Conservation (phyloP, 2,113 vertebrate species). For the Cardinalis cardinalis region DNA sequence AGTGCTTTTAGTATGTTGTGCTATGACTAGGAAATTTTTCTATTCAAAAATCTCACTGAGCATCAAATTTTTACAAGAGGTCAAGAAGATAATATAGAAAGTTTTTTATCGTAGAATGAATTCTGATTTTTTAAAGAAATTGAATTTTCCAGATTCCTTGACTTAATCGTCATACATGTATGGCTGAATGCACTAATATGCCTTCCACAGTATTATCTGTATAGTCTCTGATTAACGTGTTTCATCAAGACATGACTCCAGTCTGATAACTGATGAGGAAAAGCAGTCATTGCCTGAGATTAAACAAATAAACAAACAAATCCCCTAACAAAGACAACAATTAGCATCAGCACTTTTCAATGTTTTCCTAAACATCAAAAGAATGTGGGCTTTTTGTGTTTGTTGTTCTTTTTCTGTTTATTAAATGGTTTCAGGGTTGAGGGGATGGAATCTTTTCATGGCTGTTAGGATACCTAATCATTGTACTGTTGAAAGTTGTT, state of each 20-base stretch:
- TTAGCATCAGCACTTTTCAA: neutral
- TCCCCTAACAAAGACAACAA: neutral
- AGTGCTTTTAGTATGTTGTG: neutral
- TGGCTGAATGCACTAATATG: neutral
- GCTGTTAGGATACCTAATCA: neutral
- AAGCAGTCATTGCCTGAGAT: fast-evolving
- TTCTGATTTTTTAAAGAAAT: neutral
- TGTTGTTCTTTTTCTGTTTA: neutral
- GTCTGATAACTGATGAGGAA: neutral
- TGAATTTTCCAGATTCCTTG: neutral
- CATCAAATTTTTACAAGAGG: neutral
- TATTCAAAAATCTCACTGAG: neutral
- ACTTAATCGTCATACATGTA: too few relatives aligned
- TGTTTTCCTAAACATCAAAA: neutral
- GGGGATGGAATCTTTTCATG: fast-evolving
- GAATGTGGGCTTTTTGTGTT: neutral
- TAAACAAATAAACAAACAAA: neutral
- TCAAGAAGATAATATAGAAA: neutral
- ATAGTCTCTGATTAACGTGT: neutral
- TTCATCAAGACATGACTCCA: neutral
- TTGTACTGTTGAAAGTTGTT: neutral
- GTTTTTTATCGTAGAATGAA: neutral
- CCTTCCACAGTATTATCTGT: neutral
- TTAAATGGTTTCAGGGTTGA: neutral
- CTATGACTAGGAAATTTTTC: neutral